phyloP scores from a whole-genome alignment of 2,888 invertebrate species.

The Holacanthella duospinosa region DNA sequence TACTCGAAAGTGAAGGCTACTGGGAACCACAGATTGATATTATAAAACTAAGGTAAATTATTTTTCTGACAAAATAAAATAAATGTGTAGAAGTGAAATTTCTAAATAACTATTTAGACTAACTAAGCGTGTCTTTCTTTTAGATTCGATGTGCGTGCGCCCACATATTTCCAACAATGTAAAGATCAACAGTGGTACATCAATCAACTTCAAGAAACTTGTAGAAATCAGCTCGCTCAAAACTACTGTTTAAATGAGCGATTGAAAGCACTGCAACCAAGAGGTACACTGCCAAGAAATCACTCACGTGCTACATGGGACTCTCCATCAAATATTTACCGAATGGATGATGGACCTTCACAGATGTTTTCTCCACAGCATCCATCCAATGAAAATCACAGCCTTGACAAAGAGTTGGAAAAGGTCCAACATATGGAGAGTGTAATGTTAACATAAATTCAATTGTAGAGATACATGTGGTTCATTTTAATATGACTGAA shows the following conservation, averaged over 20 bases:
- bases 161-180: conserved; percentile 86
- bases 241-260: conserved; percentile 27
- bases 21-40: conserved; percentile 72
- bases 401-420: too few species aligned
- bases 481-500: too few species aligned
- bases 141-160: conserved; percentile 58
- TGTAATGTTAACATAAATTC: too few species aligned
- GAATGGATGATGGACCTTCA: conserved; percentile 13
- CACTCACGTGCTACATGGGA: not conserved
- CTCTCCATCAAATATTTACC: not conserved
- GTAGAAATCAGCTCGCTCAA: not conserved
- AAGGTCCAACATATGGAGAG: too few species aligned
- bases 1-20: conserved; percentile 81
- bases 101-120: not conserved
- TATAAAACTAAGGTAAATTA: conserved; percentile 59
- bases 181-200: conserved; percentile 90
- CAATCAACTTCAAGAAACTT: conserved; percentile 51
- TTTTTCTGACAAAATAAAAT: not conserved
- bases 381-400: conserved; percentile 8
- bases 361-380: conserved; percentile 12
- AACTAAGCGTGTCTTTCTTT: not conserved
- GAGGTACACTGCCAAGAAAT: not conserved
- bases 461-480: too few species aligned
- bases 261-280: not conserved
- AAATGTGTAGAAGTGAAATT: not conserved